Percentiles rank a stretch among this genome's conserved stretches.
These are phyloP conservation scores for Taeniopygia guttata DNA, from an alignment of 2,797 vertebrate genomes.

Conservation along the genomic window DNA sequence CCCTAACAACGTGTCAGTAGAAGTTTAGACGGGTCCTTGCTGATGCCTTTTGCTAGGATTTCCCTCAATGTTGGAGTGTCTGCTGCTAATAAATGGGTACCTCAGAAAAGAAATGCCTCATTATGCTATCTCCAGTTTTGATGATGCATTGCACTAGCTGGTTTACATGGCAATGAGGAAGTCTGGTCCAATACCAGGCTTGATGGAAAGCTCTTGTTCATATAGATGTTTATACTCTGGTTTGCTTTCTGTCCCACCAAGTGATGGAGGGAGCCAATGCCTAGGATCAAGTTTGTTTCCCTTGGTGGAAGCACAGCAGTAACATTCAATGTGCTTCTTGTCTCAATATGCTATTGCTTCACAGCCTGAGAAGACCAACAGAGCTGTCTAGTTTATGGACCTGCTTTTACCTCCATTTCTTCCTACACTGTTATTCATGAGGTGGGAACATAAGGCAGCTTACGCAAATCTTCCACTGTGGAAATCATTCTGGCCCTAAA, in stretches of 20 bases:
- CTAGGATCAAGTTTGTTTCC: conserved; percentile 17
- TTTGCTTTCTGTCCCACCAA: conserved; percentile 1
- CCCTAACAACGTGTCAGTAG: background rate
- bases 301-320: background rate
- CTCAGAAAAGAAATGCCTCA: background rate
- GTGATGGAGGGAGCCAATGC: background rate
- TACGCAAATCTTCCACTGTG: background rate
- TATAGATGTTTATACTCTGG: background rate
- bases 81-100: background rate
- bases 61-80: background rate
- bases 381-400: background rate
- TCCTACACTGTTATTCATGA: background rate
- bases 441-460: background rate
- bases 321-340: background rate
- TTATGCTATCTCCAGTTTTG: background rate
- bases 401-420: background rate
- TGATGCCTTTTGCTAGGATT: background rate
- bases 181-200: background rate
- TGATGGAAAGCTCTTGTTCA: background rate
- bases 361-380: background rate
- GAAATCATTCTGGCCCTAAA: conserved; percentile 8
- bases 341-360: background rate
- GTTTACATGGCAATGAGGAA: background rate
- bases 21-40: background rate
- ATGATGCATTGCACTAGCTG: background rate